A percentile compares a stretch with the other conserved stretches of the same genome.
Conservation (phyloP, 2,797 vertebrate species). For the Galagoides demidoff region DNA sequence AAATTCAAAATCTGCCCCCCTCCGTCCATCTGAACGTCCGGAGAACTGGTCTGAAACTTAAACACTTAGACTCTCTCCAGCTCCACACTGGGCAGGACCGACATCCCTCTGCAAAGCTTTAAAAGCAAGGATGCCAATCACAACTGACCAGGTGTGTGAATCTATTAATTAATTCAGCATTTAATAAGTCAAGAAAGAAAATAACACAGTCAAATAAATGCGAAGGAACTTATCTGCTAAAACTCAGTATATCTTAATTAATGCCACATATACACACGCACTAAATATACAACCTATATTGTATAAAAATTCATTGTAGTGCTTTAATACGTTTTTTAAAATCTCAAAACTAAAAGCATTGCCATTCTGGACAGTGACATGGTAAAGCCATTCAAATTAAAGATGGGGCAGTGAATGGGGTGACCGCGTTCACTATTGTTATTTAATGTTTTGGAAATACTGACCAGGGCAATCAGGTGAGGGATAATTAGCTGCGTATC, state of each 20-base stretch:
- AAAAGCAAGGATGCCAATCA: neutral
- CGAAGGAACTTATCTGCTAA: neutral
- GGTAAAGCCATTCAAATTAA: neutral
- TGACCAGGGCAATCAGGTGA: neutral
- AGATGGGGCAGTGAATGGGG: neutral
- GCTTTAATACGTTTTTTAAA: neutral
- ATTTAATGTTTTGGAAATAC: neutral
- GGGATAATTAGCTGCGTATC: neutral
- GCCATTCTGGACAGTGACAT: neutral
- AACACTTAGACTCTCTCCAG: neutral
- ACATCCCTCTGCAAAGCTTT: neutral
- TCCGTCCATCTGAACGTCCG: neutral
- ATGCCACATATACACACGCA: rapidly evolving
- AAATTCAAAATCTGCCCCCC: rapidly evolving
- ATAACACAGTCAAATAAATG: neutral
- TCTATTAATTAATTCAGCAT: neutral
- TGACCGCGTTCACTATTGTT: rapidly evolving
- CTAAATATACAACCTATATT: neutral
- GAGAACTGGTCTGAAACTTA: neutral
- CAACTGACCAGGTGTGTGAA: rapidly evolving
- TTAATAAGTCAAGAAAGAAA: neutral
- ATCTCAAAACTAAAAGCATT: neutral
- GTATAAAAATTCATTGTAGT: neutral
- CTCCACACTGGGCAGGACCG: rapidly evolving
- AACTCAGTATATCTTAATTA: neutral